Evolutionary conservation across 1,140 invertebrate species (phyloP).

Genomic region (Vanessa atalanta): DNA sequence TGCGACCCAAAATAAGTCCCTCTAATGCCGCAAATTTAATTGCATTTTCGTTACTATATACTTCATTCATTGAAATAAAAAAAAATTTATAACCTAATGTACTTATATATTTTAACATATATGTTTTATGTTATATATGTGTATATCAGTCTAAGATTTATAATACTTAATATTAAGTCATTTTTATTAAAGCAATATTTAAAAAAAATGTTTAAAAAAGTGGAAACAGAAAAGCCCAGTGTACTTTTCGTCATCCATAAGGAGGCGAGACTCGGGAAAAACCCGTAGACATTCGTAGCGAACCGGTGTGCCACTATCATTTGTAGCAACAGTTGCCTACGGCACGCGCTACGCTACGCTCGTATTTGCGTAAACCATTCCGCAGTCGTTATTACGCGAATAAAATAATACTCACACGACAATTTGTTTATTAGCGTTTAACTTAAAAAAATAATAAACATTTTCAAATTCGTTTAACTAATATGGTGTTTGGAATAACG

Average conservation of each 20-base stretch:
- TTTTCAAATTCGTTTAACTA: neutral
- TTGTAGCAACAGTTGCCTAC: conserved; percentile 69
- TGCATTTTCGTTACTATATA: conserved; percentile 21
- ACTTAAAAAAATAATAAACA: neutral
- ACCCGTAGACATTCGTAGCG: conserved; percentile 35
- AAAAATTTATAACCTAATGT: neutral
- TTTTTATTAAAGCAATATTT: neutral
- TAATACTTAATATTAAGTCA: too few species aligned
- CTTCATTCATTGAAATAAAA: neutral
- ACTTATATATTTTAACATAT: neutral
- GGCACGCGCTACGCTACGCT: conserved; percentile 56
- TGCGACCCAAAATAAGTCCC: conserved; percentile 47
- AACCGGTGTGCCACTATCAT: conserved; percentile 36
- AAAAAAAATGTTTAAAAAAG: neutral
- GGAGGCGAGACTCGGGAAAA: neutral
- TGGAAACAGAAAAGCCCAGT: neutral
- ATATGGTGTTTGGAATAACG: neutral
- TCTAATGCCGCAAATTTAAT: conserved; percentile 43
- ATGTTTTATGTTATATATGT: too few species aligned
- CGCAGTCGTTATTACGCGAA: neutral
- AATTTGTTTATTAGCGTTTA: conserved; percentile 8
- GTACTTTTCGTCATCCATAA: neutral
- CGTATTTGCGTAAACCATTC: conserved; percentile 34
- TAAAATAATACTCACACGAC: neutral
- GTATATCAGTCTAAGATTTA: too few species aligned